phyloP scores from a whole-genome alignment of 53 echinoderm and acorn worm genomes.

The Holothuria leucospilota region DNA sequence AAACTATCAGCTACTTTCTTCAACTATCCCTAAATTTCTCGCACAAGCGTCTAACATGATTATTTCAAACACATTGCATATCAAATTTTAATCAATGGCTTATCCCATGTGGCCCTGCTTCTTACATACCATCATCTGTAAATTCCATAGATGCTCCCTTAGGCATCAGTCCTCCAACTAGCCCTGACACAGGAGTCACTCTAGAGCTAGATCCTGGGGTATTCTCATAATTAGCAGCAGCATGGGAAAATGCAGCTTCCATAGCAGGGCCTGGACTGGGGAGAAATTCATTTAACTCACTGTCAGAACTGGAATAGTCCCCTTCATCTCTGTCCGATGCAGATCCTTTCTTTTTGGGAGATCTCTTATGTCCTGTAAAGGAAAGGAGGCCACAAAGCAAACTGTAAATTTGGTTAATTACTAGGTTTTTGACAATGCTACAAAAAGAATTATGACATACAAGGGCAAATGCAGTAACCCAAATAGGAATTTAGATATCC shows the following conservation, averaged over 20 bases:
- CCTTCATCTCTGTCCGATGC: conserved; percentile 36
- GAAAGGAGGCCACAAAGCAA: not conserved
- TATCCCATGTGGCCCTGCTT: no score
- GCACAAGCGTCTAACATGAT: no score
- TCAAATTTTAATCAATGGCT: no score
- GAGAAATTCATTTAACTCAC: conserved; percentile 89
- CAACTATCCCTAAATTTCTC: no score
- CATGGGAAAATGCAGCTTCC: conserved; percentile 86
- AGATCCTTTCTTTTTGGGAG: conserved; percentile 35
- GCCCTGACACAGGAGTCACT: conserved; percentile 53
- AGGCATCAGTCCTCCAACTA: conserved; percentile 59
- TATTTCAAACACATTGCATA: no score
- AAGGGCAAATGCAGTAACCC: no score
- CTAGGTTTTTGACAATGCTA: no score
- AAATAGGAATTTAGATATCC: no score
- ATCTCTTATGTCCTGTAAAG: not conserved
- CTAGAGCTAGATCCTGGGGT: conserved; percentile 64
- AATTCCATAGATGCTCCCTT: conserved; percentile 63
- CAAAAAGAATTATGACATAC: no score
- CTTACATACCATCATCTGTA: conserved; percentile 73
- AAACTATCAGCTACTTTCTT: no score
- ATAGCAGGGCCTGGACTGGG: conserved; percentile 80
- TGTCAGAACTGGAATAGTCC: conserved; percentile 62
- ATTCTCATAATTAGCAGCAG: conserved; percentile 54
- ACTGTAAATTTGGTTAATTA: not conserved